Evolutionary conservation across 2,113 vertebrate genomes (phyloP), one percentile per base, ranked within the genome.

Genomic region (Austrofundulus limnaeus): DNA sequence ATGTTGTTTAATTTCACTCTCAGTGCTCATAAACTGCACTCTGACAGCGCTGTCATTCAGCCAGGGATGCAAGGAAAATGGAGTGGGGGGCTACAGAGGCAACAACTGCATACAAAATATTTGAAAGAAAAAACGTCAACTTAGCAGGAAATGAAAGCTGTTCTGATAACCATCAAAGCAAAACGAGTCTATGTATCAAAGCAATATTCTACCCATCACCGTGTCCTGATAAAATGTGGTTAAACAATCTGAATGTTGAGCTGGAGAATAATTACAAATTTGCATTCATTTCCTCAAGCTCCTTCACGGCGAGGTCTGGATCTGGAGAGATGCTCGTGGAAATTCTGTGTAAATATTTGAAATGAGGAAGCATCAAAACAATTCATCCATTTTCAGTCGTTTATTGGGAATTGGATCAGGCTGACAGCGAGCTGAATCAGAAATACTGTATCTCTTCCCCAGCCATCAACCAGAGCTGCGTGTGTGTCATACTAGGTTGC

Each of bases 101-200:
- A 43, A 67, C 21, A 59, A 54, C 52, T 50, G 15, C 13, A 59
- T 38, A 54, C 43, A 72, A 75, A 72, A 55, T 63, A 66, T 52
- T 41, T n/a, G 3, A 17, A 0, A 0, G 23, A 19, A 42, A 41
- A 50, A 59, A 58, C 17, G 66, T 34, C 24, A 14, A 21, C 62
- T 48, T n/a, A n/a, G 43, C 78, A 85, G 85, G 75, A 83, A 86
- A 88, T 84, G 64, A 87, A 81, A 79, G 67, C 42, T 41, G 49
- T 31, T 38, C 45, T 2, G 84, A 86, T 84, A 82, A 77, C 72
- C 58, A 82, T 86, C 83, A 50, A 61, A 24, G 19, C 14, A 16
- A 8, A 24, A 13, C 16, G 15, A n/a, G 15, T 24, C 20, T 17
- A 9, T 17, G 28, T 34, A 50, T 16, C 20, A 31, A 72, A 48